Percentiles rank a stretch among this genome's conserved stretches.
phyloP scores from a whole-genome alignment of 2,797 vertebrate genomes.

The Tamandua tetradactyla region DNA sequence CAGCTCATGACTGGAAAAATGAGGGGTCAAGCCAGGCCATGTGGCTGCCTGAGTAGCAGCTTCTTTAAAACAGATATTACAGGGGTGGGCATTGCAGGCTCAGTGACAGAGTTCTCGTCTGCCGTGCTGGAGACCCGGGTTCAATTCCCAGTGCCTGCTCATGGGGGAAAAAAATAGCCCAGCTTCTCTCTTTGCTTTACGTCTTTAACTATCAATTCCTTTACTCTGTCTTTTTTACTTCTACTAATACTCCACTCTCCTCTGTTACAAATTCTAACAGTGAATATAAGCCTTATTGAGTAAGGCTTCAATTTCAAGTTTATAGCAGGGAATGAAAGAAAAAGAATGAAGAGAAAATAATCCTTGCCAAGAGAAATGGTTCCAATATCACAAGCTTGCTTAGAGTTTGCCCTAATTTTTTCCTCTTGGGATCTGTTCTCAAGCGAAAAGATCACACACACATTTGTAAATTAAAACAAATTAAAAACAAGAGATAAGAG shows the following conservation, averaged over 20 bases:
- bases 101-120: too few species aligned
- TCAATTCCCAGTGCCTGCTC: too few species aligned
- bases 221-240: background rate
- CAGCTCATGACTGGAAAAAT: background rate
- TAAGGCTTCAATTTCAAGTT: background rate
- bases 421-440: background rate
- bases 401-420: background rate
- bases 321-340: background rate
- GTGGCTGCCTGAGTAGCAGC: background rate
- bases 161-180: too few species aligned
- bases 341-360: background rate
- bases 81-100: too few species aligned
- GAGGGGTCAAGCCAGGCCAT: background rate
- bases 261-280: background rate
- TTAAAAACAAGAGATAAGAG: background rate
- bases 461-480: slow-evolving; percentile 23
- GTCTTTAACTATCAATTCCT: background rate
- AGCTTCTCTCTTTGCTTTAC: background rate
- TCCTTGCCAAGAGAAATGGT: background rate
- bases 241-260: background rate
- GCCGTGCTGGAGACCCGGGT: too few species aligned
- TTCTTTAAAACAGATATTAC: background rate
- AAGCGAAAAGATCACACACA: background rate
- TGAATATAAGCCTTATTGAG: background rate
- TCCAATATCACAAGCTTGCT: background rate